Percentiles rank a stretch among this genome's conserved stretches.
phyloP scores from a whole-genome alignment of 2,797 vertebrate species.

The Helicolenus hilgendorfi region DNA sequence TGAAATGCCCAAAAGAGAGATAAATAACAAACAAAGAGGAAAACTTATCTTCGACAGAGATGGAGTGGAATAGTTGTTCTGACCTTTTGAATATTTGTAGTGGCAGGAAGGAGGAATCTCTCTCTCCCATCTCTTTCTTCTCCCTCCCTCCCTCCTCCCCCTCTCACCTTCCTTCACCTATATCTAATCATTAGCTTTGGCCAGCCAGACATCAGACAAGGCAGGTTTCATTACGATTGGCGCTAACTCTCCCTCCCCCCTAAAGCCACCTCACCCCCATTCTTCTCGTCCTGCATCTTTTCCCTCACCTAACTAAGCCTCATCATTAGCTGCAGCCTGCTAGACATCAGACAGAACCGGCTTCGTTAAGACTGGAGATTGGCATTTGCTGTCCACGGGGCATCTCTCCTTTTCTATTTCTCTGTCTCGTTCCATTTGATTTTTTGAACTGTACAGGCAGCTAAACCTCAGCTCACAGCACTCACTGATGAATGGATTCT shows the following conservation, averaged over 20 bases:
- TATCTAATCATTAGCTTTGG: slow-evolving; percentile 55
- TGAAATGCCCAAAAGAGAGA: background rate
- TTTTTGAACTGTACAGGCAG: slow-evolving; percentile 28
- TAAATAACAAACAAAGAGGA: background rate
- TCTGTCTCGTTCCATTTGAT: slow-evolving; percentile 31
- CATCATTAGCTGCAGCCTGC: slow-evolving; percentile 70
- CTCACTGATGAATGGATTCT: slow-evolving; percentile 41
- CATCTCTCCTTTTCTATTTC: slow-evolving; percentile 29
- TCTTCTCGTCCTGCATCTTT: slow-evolving; percentile 2
- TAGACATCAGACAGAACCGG: slow-evolving; percentile 61
- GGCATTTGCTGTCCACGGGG: slow-evolving; percentile 53
- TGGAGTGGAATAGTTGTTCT: background rate
- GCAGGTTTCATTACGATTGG: slow-evolving; percentile 48
- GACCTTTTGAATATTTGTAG: slow-evolving; percentile 14
- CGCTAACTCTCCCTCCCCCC: background rate
- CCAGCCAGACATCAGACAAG: slow-evolving; percentile 50
- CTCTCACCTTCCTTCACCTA: slow-evolving; percentile 18
- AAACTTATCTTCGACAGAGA: background rate
- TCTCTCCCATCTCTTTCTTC: background rate
- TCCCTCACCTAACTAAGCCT: slow-evolving; percentile 54
- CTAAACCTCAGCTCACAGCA: slow-evolving; percentile 8
- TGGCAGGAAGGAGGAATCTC: background rate
- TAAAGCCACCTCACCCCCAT: background rate
- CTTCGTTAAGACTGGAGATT: slow-evolving; percentile 70
- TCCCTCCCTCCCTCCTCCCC: background rate